Evolutionary conservation across 2,113 vertebrate species (phyloP), one percentile per base, ranked within the genome.

Genomic region (Lutjanus erythropterus): DNA sequence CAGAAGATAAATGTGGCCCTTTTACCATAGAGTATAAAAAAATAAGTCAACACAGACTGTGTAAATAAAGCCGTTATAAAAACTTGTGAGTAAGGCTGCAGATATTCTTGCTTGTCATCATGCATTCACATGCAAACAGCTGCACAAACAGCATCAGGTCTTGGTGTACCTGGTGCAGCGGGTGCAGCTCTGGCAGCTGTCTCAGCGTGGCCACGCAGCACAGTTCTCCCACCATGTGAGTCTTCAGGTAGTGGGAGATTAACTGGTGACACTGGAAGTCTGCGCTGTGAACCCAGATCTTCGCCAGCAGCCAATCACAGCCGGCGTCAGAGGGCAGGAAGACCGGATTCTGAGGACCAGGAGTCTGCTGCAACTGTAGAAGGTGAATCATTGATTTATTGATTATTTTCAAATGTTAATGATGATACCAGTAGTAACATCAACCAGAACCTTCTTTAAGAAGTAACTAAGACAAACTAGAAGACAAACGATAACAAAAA

Each of bases 221-320:
- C 62, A 95, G 81, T 87, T 95, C 95, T 0, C 85, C 89, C 42
- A 94, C 12, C 81, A 95, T 71, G 77, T 95, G 95, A 10, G 93
- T 93, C 29, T 67, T 71, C 62, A 95, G 80, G 62, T 90, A 95
- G 72, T 97, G 96, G 6, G 95, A 95, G 74, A 91, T 81, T 67
- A 95, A 73, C 92, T 96, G 95, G 66, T 97, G 96, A 65, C 93
- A 75, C 77, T 96, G 92, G 76, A 96, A 95, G 47, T 97, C 96
- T 0, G 96, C 86, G 4, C 83, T 90, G 39, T 92, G 94, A 41
- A 96, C 95, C 96, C 96, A 97, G 1, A 95, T 95, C 94, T 96
- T 97, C 11, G 96, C 96, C 92, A 97, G 81, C 71, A 95, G 84
- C 96, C 96, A 97, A 76, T 96, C 96, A 78, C 86, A 91, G 31